These are phyloP conservation scores for Timema podura DNA, from an alignment of 2,888 invertebrate species.

Conservation along the genomic window DNA sequence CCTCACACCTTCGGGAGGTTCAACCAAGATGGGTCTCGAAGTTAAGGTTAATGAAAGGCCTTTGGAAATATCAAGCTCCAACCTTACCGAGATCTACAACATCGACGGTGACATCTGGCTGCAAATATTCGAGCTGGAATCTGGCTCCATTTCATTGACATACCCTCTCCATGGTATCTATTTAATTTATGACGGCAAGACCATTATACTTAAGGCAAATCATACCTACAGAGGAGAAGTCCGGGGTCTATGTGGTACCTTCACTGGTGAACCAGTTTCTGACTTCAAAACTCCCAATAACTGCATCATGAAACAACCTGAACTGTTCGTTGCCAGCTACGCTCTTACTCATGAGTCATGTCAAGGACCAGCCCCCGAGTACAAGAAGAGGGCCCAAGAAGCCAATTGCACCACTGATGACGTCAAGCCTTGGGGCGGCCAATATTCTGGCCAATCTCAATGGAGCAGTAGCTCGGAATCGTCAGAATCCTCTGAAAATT, in stretches of 20 bases:
- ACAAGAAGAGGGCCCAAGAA: constrained; percentile 44
- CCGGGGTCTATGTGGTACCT: constrained; percentile 64
- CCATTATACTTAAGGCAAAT: constrained; percentile 45
- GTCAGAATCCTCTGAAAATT: background rate
- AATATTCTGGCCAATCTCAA: no score
- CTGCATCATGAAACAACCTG: constrained; percentile 50
- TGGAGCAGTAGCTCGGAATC: background rate
- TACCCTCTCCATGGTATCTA: constrained; percentile 49
- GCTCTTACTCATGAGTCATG: constrained; percentile 49
- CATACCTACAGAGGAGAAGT: constrained; percentile 52
- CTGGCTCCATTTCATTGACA: constrained; percentile 52
- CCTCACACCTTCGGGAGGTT: constrained; percentile 39
- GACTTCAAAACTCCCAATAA: constrained; percentile 59
- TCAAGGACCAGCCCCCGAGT: constrained; percentile 46
- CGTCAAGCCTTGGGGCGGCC: no score
- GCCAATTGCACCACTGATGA: no score
- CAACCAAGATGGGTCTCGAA: constrained; percentile 28
- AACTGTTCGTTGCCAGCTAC: constrained; percentile 55
- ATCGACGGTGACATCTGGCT: constrained; percentile 34
- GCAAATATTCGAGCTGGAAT: constrained; percentile 43
- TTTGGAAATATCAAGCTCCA: constrained; percentile 39
- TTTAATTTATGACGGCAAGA: constrained; percentile 56
- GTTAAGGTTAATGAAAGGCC: constrained; percentile 38
- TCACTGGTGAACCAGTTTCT: constrained; percentile 53
- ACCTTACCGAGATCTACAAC: constrained; percentile 47